phyloP scores from a whole-genome alignment of 2,797 vertebrate genomes.

The Okamejei kenojei region DNA sequence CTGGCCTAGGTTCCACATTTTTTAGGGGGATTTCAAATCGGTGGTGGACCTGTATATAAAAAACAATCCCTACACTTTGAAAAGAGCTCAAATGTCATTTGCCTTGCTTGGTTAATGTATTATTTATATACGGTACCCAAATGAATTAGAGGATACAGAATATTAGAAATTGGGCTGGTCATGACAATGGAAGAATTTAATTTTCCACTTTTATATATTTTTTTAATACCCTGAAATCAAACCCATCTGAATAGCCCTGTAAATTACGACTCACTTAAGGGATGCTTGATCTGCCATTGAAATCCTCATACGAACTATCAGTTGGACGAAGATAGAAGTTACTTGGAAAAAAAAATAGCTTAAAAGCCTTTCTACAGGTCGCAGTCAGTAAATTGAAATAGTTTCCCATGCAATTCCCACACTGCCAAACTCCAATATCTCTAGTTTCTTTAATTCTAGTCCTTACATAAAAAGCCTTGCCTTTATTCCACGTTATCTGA shows the following conservation, averaged over 20 bases:
- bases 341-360: neutral
- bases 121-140: neutral
- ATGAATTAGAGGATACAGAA: neutral
- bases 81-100: neutral
- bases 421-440: neutral
- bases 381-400: neutral
- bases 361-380: neutral
- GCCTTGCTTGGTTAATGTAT: neutral
- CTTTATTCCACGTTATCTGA: neutral
- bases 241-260: neutral
- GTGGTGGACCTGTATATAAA: neutral
- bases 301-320: neutral
- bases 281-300: neutral
- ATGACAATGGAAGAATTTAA: neutral
- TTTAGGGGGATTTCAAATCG: no score
- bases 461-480: neutral
- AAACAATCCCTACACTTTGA: neutral
- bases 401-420: no score
- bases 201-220: neutral
- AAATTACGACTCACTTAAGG: neutral
- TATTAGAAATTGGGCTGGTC: neutral
- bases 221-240: neutral
- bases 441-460: neutral
- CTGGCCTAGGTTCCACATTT: no score
- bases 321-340: neutral